Evolutionary conservation across 2,888 invertebrate genomes (phyloP), one percentile per base, ranked within the genome.

Genomic region (Scaptomyza cyrtandrae): DNA sequence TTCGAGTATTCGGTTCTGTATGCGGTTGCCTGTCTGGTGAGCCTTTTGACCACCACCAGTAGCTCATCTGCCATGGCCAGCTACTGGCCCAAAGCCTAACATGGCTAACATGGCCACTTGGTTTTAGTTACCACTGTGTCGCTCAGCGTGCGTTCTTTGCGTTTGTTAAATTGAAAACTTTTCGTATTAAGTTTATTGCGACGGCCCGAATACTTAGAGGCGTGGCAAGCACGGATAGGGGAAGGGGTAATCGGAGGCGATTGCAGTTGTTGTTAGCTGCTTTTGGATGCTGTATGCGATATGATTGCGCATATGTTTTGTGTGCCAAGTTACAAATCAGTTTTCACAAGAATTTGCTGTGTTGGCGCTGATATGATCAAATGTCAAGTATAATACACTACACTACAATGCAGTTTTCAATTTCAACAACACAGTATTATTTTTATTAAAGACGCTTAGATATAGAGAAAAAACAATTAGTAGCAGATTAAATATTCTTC

Each of bases 151-250:
- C 80, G 72, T 86, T 86, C 83, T 83, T 76, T 69, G 75, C 80
- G 57, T 82, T 83, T 76, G 83, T 75, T 74, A 80, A 83, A 83
- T 83, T 83, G 80, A 82, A 83, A 86, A 83, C 59, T 83, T 83
- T 78, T 80, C 83, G 67, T 80, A 83, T 83, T 73, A 80, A 83
- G 78, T 86, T 83, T 76, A 83, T 83, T 75, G 70, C 76, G 53
- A 58, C 54, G 58, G 63, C 46, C 55, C 43, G 45, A 57, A 39
- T 49, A 43, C 56, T 43, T 50, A 52, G 39, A 44, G 73, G 64
- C 60, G 65, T 62, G 48, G 49, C 54, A 45, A 55, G 52, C 16
- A 41, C 14, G 11, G 61, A 33, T n/a, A 14, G 14, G 6, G 14
- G 16, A 14, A 19, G 29, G 19, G 19, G 2, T n/a, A n/a, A n/a